These are phyloP conservation scores for Onychomys leucogaster DNA, from an alignment of 2,797 vertebrate species.

Conservation along the genomic window DNA sequence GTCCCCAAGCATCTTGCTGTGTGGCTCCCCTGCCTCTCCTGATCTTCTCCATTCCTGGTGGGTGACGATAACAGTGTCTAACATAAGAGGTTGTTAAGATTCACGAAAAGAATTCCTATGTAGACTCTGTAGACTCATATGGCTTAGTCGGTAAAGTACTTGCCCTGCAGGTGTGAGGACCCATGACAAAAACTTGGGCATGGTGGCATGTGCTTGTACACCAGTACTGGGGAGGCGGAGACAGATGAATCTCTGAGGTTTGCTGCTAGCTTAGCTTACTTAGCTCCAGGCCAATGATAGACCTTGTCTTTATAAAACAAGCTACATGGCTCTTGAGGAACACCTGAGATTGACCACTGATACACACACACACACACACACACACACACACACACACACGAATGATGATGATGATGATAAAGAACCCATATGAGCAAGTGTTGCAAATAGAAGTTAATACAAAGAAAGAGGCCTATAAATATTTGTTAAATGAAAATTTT, in stretches of 20 bases:
- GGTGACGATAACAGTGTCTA: no score
- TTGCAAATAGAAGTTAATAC: background rate
- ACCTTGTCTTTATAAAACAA: background rate
- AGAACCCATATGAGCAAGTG: background rate
- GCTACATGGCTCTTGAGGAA: background rate
- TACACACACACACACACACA: background rate
- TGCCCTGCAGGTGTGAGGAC: background rate
- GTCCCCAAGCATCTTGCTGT: no score
- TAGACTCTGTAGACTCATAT: no score
- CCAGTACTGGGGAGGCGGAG: no score
- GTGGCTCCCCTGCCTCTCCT: background rate
- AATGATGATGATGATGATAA: background rate
- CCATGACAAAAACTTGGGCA: background rate
- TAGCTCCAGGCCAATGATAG: background rate
- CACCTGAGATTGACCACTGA: background rate
- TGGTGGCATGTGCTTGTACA: background rate
- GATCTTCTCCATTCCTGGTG: fast-evolving
- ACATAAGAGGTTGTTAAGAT: background rate
- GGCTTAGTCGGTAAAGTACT: background rate
- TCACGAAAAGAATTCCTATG: background rate
- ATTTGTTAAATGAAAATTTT: background rate
- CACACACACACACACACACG: background rate
- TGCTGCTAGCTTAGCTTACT: background rate
- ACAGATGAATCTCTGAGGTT: background rate
- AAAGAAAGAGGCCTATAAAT: background rate